phyloP scores from a whole-genome alignment of 2,888 invertebrate species.

The Abrostola triplasia region DNA sequence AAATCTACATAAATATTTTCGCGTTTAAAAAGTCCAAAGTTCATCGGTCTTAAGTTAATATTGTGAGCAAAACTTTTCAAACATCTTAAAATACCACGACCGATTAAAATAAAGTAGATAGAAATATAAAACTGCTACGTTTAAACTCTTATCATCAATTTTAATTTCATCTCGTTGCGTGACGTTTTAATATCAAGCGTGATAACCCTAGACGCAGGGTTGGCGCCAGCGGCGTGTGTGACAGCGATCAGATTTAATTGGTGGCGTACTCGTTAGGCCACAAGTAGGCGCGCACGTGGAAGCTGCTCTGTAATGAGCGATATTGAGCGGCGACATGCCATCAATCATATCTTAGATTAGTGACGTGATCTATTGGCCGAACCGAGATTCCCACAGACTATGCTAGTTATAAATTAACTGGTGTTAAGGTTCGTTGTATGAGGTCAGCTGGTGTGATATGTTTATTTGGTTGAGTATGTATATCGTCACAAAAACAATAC shows the following conservation, averaged over 20 bases:
- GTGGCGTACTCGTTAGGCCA: slow-evolving; percentile 46
- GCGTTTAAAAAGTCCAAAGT: too few relatives aligned
- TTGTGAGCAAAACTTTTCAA: not conserved
- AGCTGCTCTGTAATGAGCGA: slow-evolving; percentile 34
- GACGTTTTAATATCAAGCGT: slow-evolving; percentile 2
- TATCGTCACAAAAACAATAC: not conserved
- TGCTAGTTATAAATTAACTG: slow-evolving; percentile 19
- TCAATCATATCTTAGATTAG: slow-evolving; percentile 48
- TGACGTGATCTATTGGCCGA: slow-evolving; percentile 41
- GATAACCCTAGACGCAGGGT: slow-evolving; percentile 33
- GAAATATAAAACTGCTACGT: not conserved
- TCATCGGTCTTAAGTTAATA: not conserved
- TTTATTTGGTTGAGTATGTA: not conserved
- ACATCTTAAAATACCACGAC: not conserved
- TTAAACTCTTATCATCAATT: slow-evolving; percentile 1
- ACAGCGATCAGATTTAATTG: slow-evolving; percentile 64
- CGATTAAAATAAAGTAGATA: not conserved
- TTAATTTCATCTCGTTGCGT: not conserved
- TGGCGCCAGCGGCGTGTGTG: slow-evolving; percentile 44
- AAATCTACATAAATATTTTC: too few relatives aligned
- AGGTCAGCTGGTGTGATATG: not conserved
- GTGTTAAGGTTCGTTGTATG: not conserved
- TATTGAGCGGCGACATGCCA: slow-evolving; percentile 46
- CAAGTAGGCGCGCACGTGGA: slow-evolving; percentile 19
- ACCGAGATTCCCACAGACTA: slow-evolving; percentile 36